These are phyloP conservation scores for Papilio protenor DNA, from an alignment of 2,888 invertebrate genomes.

Conservation along the genomic window DNA sequence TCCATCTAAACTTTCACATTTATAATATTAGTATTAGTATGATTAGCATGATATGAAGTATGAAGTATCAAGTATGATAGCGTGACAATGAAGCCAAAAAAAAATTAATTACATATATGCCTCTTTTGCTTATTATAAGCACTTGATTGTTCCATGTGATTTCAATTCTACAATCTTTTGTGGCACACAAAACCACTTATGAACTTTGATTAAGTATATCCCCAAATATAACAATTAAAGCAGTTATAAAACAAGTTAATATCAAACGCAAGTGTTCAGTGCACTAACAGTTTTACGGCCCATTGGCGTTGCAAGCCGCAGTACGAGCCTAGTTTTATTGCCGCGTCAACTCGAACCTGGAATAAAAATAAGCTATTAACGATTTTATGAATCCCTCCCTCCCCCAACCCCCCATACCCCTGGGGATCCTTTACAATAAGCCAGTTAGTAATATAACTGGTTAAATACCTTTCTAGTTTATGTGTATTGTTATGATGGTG, in stretches of 20 bases:
- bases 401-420: neutral
- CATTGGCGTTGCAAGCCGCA: neutral
- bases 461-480: slow-evolving; percentile 17
- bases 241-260: slow-evolving; percentile 5
- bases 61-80: no score
- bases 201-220: neutral
- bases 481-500: neutral
- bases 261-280: slow-evolving; percentile 5
- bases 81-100: no score
- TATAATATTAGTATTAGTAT: no score
- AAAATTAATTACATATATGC: neutral
- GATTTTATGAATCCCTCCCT: neutral
- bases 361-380: slow-evolving; percentile 37
- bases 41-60: no score
- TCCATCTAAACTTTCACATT: no score
- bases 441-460: slow-evolving; percentile 7
- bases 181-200: neutral
- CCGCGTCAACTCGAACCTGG: slow-evolving; percentile 18
- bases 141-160: neutral
- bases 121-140: neutral
- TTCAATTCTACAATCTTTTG: no score
- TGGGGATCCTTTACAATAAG: slow-evolving; percentile 2
- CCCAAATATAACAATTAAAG: neutral
- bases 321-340: slow-evolving; percentile 24
- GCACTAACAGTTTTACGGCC: slow-evolving; percentile 18